These are phyloP conservation scores for Apteryx mantelli DNA, from an alignment of 2,113 vertebrate species.

Conservation along the genomic window DNA sequence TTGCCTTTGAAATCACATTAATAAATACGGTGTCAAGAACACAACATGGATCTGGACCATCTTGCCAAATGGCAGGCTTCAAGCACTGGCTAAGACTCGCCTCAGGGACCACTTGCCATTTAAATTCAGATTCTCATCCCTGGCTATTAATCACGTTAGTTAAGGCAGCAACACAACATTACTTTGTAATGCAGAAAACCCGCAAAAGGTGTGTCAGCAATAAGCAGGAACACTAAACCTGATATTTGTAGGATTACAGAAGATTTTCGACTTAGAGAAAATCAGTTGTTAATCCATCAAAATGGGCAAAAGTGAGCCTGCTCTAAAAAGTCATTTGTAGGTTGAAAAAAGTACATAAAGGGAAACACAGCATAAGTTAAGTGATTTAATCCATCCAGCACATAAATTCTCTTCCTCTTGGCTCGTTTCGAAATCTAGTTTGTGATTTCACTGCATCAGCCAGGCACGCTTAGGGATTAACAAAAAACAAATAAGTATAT, in stretches of 20 bases:
- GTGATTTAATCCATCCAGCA: fast-evolving
- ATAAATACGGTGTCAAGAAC: fast-evolving
- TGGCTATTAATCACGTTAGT: too few relatives aligned
- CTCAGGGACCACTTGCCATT: background rate
- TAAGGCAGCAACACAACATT: too few relatives aligned
- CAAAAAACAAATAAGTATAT: too few relatives aligned
- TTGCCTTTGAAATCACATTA: background rate
- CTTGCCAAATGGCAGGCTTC: fast-evolving
- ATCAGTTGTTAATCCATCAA: too few relatives aligned
- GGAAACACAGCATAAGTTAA: too few relatives aligned
- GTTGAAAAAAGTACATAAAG: too few relatives aligned
- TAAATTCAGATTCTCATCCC: fast-evolving
- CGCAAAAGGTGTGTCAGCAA: background rate
- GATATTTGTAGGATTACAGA: background rate
- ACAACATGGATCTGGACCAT: fast-evolving
- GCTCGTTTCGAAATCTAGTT: fast-evolving
- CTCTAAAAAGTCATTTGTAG: too few relatives aligned
- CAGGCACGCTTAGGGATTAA: too few relatives aligned
- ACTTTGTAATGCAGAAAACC: background rate
- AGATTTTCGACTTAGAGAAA: too few relatives aligned
- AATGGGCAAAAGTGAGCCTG: background rate
- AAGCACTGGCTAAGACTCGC: background rate
- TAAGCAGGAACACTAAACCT: background rate
- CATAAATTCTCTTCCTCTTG: fast-evolving
- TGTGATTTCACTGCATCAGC: fast-evolving